A percentile compares a stretch with the other conserved stretches of the same genome.
phyloP scores from a whole-genome alignment of 2,797 vertebrate genomes.

The Denticeps clupeoides region DNA sequence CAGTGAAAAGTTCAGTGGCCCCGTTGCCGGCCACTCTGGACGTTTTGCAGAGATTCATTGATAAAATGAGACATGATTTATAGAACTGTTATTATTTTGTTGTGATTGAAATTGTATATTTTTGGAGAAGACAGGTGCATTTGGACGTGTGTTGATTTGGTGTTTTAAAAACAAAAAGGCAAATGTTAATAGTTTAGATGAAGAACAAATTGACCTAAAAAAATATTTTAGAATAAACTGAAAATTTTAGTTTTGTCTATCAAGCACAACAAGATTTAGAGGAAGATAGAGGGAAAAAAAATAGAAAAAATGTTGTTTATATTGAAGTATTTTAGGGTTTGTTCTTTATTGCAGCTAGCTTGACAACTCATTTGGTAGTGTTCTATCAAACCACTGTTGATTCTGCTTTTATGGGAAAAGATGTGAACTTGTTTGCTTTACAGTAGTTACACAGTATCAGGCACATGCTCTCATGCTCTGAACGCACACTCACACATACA shows the following conservation, averaged over 20 bases:
- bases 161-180: constrained; percentile 60
- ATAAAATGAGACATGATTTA: constrained; percentile 53
- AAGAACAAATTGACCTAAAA: constrained; percentile 60
- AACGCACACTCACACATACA: background rate
- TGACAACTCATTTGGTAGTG: constrained; percentile 41
- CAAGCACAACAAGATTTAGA: constrained; percentile 82
- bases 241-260: constrained; percentile 70
- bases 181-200: constrained; percentile 63
- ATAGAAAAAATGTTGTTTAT: constrained; percentile 44
- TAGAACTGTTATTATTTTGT: constrained; percentile 74
- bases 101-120: constrained; percentile 88
- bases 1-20: constrained; percentile 22
- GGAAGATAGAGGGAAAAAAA: constrained; percentile 27
- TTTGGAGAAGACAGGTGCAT: constrained; percentile 75
- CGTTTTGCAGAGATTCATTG: constrained; percentile 39
- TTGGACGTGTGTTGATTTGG: constrained; percentile 69
- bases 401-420: constrained; percentile 47
- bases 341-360: constrained; percentile 48
- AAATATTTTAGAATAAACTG: constrained; percentile 68
- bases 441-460: constrained; percentile 45
- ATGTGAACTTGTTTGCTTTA: constrained; percentile 53
- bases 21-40: constrained; percentile 32
- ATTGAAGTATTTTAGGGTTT: constrained; percentile 42
- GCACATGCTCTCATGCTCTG: constrained; percentile 5
- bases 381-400: constrained; percentile 36